Base-by-base conservation (phyloP, 92 coral and sea anemone species). In the Hydrozoanthus gracilis region DNA sequence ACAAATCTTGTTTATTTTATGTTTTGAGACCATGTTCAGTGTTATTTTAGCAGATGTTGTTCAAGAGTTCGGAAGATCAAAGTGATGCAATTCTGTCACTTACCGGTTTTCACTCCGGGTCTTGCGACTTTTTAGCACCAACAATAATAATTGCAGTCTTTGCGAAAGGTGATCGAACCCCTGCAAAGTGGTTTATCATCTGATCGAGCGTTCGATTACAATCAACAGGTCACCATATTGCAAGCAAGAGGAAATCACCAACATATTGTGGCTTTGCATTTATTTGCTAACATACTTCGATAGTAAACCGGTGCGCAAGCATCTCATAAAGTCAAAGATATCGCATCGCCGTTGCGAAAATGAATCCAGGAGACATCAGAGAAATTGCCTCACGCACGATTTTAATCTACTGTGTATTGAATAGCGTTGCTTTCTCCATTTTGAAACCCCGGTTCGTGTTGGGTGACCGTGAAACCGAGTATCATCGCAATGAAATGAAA, bases 141-240 rank as follows among this genome's bases (percentile, higher is more conserved):
- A n/a, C 10, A 79, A 46, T 45, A 79, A 79, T 66, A 65, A 80
- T 8, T 65, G 74, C 60, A 65, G 18, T 79, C 44, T 12, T 44
- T 46, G 55, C 84, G 51, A 62, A 62, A 61, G 67, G 51, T 44
- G 61, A 74, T 50, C 39, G 73, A 68, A 68, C 73, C 60, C 85
- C 85, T 46, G 62, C 74, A 80, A 80, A 64, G 85, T 15, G 15
- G 7, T 15, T 18, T 20, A 80, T 80, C 47, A 80, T 80, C 85
- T 80, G 85, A 80, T 50, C 60, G 73, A 73, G 85, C 64, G 85
- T 80, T 80, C 60, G 46, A 80, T 80, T 80, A 52, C 85, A 64
- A 65, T 80, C 85, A 80, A 80, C 85, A 80, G 85, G 85, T 80
- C 85, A 80, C 54, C 39, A 49, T 51, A 13, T 68, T 13, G 51